A percentile compares a stretch with the other conserved stretches of the same genome.
Evolutionary conservation across 92 coral and sea anemone species (phyloP).

Genomic region (Parazoanthus darwini): DNA sequence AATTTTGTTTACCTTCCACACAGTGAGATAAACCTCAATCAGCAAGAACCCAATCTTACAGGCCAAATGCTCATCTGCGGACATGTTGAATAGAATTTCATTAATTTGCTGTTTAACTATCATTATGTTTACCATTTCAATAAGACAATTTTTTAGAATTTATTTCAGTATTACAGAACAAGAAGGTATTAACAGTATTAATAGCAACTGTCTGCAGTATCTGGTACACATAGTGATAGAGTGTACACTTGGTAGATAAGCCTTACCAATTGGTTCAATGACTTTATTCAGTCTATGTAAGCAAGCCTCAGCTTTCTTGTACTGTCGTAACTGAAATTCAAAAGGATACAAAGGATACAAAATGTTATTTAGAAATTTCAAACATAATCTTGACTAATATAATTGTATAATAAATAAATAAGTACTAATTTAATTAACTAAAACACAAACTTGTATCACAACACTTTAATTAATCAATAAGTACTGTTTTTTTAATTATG

Average conservation of each 20-base stretch:
- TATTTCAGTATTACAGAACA: too few species aligned
- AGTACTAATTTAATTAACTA: neutral
- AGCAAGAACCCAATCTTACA: conserved; percentile 37
- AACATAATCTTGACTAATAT: too few species aligned
- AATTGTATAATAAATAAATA: neutral
- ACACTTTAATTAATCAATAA: neutral
- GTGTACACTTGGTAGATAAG: neutral
- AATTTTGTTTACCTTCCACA: conserved; percentile 27
- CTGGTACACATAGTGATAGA: too few species aligned
- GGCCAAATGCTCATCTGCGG: conserved; percentile 40
- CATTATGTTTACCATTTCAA: neutral
- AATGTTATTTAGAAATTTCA: too few species aligned
- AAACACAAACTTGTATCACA: neutral
- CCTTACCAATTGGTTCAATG: conserved; percentile 91
- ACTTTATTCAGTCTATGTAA: conserved; percentile 82
- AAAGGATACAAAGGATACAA: too few species aligned
- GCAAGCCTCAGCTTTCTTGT: conserved; percentile 68
- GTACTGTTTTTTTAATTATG: too few species aligned
- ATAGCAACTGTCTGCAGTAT: neutral
- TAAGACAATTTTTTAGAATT: too few species aligned
- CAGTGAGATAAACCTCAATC: conserved; percentile 28
- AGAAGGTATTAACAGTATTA: neutral
- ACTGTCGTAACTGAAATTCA: conserved; percentile 76
- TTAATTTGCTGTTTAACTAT: neutral
- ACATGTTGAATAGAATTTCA: neutral